Conservation (phyloP, 2,797 vertebrate species). For the Tachyglossus aculeatus region DNA sequence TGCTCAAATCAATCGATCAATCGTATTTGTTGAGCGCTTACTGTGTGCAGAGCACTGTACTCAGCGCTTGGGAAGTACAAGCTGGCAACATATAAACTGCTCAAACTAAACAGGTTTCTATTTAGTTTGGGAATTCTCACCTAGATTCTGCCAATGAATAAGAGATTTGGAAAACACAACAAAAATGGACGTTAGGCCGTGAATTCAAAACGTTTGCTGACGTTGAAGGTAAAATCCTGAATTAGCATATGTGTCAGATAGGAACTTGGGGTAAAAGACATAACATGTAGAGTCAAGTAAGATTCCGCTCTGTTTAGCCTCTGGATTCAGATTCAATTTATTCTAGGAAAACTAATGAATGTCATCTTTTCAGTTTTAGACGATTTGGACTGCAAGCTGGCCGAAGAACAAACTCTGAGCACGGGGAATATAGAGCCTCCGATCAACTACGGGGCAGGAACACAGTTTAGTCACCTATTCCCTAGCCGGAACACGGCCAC, state of each 20-base stretch:
- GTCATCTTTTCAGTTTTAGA: slow-evolving; percentile 71
- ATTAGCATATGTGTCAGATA: background rate
- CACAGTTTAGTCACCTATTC: slow-evolving; percentile 26
- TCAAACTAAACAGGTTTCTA: too few species aligned
- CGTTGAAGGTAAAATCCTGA: slow-evolving; percentile 11
- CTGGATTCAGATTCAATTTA: background rate
- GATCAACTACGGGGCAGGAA: slow-evolving; percentile 27
- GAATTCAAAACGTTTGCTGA: background rate
- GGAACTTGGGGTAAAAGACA: background rate
- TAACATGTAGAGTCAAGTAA: slow-evolving; percentile 15
- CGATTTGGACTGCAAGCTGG: slow-evolving; percentile 77
- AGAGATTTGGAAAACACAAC: slow-evolving; percentile 4
- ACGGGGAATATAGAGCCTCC: slow-evolving; percentile 28
- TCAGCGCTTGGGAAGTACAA: too few species aligned
- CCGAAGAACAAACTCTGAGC: slow-evolving; percentile 71
- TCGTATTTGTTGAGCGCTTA: too few species aligned
- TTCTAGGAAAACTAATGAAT: slow-evolving; percentile 13
- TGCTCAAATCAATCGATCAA: too few species aligned
- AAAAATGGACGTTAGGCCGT: slow-evolving; percentile 3
- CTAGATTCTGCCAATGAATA: background rate
- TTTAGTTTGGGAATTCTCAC: too few species aligned
- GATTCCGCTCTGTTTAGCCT: slow-evolving; percentile 7
- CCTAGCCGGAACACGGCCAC: slow-evolving; percentile 24
- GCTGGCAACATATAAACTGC: too few species aligned
- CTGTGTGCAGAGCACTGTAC: too few species aligned